These are phyloP conservation scores for Delichon dasypus DNA, from an alignment of 2,797 vertebrate species.

Conservation along the genomic window DNA sequence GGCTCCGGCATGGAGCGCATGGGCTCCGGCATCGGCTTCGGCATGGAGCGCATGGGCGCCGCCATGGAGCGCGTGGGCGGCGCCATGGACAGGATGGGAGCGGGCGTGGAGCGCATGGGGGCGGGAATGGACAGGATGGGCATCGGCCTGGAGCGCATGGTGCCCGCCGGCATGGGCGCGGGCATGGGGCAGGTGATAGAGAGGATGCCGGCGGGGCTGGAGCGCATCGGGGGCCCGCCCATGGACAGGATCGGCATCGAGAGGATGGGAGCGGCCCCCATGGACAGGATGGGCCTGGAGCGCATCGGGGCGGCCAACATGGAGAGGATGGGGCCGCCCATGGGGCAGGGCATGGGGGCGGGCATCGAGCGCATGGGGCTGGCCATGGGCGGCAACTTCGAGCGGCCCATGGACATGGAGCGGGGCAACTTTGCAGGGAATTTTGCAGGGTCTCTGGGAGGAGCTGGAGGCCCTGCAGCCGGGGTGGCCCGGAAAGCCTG, in stretches of 20 bases:
- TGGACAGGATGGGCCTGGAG: conserved; percentile 87
- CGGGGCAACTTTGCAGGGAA: conserved; percentile 90
- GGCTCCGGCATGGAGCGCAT: conserved; percentile 88
- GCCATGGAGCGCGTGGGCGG: conserved; percentile 84
- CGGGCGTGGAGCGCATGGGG: conserved; percentile 87
- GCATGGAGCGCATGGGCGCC: conserved; percentile 85
- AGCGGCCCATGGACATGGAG: conserved; percentile 91
- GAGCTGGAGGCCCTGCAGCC: conserved; percentile 83
- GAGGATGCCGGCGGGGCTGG: conserved; percentile 88
- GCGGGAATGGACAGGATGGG: conserved; percentile 88
- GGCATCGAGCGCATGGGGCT: conserved; percentile 88
- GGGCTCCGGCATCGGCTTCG: conserved; percentile 86
- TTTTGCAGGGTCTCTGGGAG: conserved; percentile 84
- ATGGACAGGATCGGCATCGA: conserved; percentile 89
- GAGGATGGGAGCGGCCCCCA: conserved; percentile 84
- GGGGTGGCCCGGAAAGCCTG: conserved; percentile 91
- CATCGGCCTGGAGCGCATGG: conserved; percentile 87
- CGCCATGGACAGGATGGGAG: conserved; percentile 84
- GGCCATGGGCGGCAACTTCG: conserved; percentile 87
- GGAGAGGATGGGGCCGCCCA: conserved; percentile 84
- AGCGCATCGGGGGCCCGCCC: conserved; percentile 83
- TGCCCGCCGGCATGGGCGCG: conserved; percentile 84
- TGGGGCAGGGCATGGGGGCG: conserved; percentile 84
- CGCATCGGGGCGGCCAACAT: conserved; percentile 85
- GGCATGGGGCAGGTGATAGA: conserved; percentile 90